Evolutionary conservation across 2,888 invertebrate species (phyloP), one percentile per base, ranked within the genome.

Genomic region (Ernsta delagoae): DNA sequence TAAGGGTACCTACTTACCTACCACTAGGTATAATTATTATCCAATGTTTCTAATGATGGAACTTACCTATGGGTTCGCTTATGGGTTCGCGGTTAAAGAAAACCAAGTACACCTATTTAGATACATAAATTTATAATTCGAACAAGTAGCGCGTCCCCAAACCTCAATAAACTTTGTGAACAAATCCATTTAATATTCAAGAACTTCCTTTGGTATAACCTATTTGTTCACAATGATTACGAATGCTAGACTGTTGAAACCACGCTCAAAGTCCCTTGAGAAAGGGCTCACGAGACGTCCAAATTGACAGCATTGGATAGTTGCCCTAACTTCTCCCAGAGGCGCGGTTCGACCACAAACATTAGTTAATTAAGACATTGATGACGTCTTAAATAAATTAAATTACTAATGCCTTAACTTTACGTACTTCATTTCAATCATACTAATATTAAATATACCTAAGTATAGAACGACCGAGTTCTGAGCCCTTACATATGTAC

Each of bases 191-290:
- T 66, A 54, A 54, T 41, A 66, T 60, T 66, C 66, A 66, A 43
- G 60, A 12, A 60, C 12, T 43, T 31, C 9, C 11, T 53, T 60
- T 59, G 43, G 12, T 12, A 31, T 41, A 11, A 56, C 11, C 6
- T 53, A 60, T 43, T 66, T 65, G 60, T 43, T n/a, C 43, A 41
- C 24, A 41, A 24, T 60, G 43, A 60, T 66, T 54, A 60, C 60
- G 31, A 60, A 66, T 66, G 60, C 60, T 66, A 59, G 39, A 65
- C 59, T 50, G 65, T 50, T 50, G 48, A 59, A 43, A 65, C 39
- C 66, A 41, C 60, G 43, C 34, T 53, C 54, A 24, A 39, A 53
- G 43, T 66, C 59, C 53, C 41, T n/a, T 12, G 50, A 41, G 66
- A 53, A 4, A 36, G 12, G 50, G 50, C 59, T 65, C 50, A 56